Evolutionary conservation across 2,888 invertebrate genomes (phyloP).

Genomic region (Mellilla xanthometata): DNA sequence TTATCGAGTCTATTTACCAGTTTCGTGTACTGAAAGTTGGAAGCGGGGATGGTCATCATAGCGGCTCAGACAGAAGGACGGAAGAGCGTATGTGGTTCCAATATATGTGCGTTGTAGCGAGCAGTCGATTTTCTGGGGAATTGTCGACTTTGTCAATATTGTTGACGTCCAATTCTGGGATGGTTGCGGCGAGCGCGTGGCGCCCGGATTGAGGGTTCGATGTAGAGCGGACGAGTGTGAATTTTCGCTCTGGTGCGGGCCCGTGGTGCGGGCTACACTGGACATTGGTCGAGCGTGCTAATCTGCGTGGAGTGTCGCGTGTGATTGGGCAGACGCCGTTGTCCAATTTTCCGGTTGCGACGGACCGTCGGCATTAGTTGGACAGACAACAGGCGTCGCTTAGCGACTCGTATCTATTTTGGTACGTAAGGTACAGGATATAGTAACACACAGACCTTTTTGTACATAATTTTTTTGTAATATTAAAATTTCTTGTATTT

Average conservation of each 20-base stretch:
- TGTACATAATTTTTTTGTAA: no score
- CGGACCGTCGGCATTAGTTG: slow-evolving; percentile 63
- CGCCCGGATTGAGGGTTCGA: slow-evolving; percentile 52
- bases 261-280: slow-evolving; percentile 51
- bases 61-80: slow-evolving; percentile 59
- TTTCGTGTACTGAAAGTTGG: slow-evolving; percentile 40
- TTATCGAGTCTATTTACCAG: slow-evolving; percentile 30
- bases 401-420: slow-evolving; percentile 42
- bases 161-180: slow-evolving; percentile 58
- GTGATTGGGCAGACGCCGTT: slow-evolving; percentile 76
- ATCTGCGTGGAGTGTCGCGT: slow-evolving; percentile 80
- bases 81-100: slow-evolving; percentile 61
- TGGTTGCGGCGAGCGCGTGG: slow-evolving; percentile 42
- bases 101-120: slow-evolving; percentile 50
- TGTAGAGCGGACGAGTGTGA: slow-evolving; percentile 60
- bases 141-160: slow-evolving; percentile 38
- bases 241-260: slow-evolving; percentile 53
- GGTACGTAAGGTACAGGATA: not conserved
- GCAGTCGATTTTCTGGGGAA: slow-evolving; percentile 45
- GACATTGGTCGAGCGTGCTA: slow-evolving; percentile 71
- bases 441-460: no score
- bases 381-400: slow-evolving; percentile 63
- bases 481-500: no score
- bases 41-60: slow-evolving; percentile 56
- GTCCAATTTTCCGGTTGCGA: slow-evolving; percentile 78